Percentiles rank a stretch among this genome's conserved stretches.
Conservation (phyloP, 2,113 vertebrate species). For the Candoia aspera region DNA sequence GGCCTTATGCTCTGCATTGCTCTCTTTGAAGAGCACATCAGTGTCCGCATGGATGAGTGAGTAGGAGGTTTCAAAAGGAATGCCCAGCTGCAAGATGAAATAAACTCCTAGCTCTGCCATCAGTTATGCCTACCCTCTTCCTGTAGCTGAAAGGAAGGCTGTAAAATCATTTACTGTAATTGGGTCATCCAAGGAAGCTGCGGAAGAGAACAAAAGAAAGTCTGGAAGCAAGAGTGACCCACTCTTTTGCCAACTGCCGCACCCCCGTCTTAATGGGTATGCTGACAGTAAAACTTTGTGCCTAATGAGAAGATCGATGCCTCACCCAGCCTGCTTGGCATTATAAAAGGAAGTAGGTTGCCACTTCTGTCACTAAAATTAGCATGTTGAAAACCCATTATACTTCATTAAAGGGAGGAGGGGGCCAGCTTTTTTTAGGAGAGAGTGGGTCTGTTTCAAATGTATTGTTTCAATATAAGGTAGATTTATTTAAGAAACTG, state of each 20-base stretch:
- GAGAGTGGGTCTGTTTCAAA: background rate
- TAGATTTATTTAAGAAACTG: background rate
- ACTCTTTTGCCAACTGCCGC: background rate
- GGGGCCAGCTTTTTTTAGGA: background rate
- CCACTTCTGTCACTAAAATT: background rate
- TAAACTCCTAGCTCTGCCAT: background rate
- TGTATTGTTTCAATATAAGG: background rate
- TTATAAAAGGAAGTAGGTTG: background rate
- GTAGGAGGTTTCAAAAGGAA: background rate
- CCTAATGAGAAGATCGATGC: no score
- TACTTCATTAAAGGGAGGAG: background rate
- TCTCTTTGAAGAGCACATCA: constrained; percentile 76
- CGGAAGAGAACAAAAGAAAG: background rate
- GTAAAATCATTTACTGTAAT: background rate
- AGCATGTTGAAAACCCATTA: background rate
- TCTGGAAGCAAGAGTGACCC: background rate
- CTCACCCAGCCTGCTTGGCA: background rate
- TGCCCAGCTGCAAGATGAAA: background rate
- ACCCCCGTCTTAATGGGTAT: background rate
- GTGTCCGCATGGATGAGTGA: constrained; percentile 53
- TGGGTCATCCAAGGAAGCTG: background rate
- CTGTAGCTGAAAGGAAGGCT: no score
- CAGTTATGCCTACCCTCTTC: background rate
- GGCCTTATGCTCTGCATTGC: constrained; percentile 81
- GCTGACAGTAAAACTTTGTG: background rate